phyloP scores from a whole-genome alignment of 2,113 vertebrate species.

The Pontoporia blainvillei region DNA sequence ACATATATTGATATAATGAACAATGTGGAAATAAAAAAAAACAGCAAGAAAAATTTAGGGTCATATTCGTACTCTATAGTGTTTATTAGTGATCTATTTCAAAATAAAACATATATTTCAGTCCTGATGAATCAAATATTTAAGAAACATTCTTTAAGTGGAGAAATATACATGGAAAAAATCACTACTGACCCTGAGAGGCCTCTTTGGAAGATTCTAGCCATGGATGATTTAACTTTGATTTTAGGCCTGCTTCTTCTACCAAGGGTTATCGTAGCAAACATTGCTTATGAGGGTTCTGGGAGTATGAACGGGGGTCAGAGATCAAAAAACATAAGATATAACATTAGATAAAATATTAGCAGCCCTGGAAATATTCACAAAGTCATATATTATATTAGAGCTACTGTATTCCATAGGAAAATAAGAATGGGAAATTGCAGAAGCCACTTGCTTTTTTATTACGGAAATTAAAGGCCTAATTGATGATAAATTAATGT shows the following conservation, averaged over 20 bases:
- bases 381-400: constrained; percentile 61
- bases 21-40: constrained; percentile 31
- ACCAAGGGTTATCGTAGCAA: constrained; percentile 35
- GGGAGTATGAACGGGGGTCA: constrained; percentile 60
- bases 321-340: constrained; percentile 66
- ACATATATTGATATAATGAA: constrained; percentile 66
- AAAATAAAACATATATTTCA: constrained; percentile 65
- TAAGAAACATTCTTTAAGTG: constrained; percentile 64
- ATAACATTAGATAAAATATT: constrained; percentile 75
- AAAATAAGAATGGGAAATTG: constrained; percentile 69
- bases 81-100: constrained; percentile 62
- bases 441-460: constrained; percentile 52
- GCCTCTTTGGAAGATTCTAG: constrained; percentile 54
- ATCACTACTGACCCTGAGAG: constrained; percentile 64
- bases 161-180: constrained; percentile 57
- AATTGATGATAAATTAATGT: constrained; percentile 66
- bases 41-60: constrained; percentile 56
- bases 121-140: constrained; percentile 67
- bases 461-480: constrained; percentile 67
- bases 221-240: constrained; percentile 64
- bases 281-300: constrained; percentile 67
- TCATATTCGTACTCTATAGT: constrained; percentile 33
- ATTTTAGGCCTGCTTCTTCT: constrained; percentile 43
- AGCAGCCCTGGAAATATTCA: constrained; percentile 65
- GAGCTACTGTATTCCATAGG: constrained; percentile 56